Evolutionary conservation across 2,888 invertebrate genomes (phyloP).

Genomic region (Acanthosoma haemorrhoidale): DNA sequence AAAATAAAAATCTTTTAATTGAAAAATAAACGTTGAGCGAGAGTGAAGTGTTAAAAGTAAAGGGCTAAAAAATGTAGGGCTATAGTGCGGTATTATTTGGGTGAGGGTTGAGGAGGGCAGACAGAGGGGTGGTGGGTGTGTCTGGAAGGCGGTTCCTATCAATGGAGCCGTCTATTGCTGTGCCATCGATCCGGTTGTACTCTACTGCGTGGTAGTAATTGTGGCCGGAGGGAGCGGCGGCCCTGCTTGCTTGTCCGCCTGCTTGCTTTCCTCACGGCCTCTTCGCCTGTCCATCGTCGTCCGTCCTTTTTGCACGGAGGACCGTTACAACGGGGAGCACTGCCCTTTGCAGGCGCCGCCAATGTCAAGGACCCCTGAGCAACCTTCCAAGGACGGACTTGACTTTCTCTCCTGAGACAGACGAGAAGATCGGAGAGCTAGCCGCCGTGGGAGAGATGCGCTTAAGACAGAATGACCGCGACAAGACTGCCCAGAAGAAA

Average conservation of each 20-base stretch:
- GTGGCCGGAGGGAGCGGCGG: no score
- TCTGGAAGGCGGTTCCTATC: constrained; percentile 43
- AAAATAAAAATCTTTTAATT: no score
- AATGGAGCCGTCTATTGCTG: constrained; percentile 43
- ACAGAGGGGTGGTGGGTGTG: constrained; percentile 38
- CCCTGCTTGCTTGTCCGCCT: no score
- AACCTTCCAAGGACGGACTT: constrained; percentile 24
- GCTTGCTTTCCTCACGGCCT: no score
- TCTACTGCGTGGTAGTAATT: constrained; percentile 37
- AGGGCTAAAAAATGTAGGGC: neutral
- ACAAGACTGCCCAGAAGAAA: neutral
- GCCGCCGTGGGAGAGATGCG: no score
- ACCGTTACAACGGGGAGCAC: constrained; percentile 25
- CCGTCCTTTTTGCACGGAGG: neutral
- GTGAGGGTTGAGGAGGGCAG: constrained; percentile 32
- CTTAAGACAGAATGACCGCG: no score
- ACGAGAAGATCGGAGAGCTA: no score
- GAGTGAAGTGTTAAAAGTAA: neutral
- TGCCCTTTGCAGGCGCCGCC: constrained; percentile 30
- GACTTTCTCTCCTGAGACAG: no score
- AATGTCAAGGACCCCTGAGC: constrained; percentile 36
- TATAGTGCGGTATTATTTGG: constrained; percentile 1
- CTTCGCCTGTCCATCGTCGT: no score
- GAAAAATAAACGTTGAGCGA: neutral
- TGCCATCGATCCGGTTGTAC: constrained; percentile 40